Evolutionary conservation across 2,888 invertebrate species (phyloP), one percentile per base, ranked within the genome.

Genomic region (Deilephila porcellus): DNA sequence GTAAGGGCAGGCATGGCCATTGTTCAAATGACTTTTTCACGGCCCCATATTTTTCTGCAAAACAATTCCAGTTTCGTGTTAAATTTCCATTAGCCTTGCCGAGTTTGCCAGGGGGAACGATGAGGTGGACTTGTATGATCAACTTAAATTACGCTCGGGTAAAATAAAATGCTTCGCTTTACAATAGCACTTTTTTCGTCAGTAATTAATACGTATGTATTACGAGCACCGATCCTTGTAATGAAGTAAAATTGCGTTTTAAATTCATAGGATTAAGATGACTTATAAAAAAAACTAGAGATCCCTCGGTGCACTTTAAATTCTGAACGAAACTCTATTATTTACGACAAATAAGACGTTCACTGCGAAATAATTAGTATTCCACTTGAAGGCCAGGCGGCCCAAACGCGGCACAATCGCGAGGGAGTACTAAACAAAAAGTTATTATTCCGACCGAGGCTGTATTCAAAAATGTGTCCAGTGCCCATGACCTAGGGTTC

Each of bases 401-500:
- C 76, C 79, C 76, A 81, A 84, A 82, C 78, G 82, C 81, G 79
- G 80, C 76, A 82, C 78, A 83, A 84, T 82, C 78, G 81, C 78
- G 74, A 78, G 79, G 79, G 81, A 84, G 78, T 82, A 82, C 78
- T 82, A 82, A 74, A 82, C 77, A 77, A 83, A 80, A 85, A 85
- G 81, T 83, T 84, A 85, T 83, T 83, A 83, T 84, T 79, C 75
- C 78, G 67, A 77, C 70, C 76, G 75, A 77, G 76, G 78, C 78
- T 77, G 78, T 85, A 82, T 83, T 86, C 88, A 83, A 94, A 93
- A 92, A 92, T 91, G 86, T 87, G 89, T 91, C 88, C 91, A 93
- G 87, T 83, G 90, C 85, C 88, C 88, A 82, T 91, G 91, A 91
- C 89, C 89, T 92, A 93, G 91, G 91, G 93, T 92, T 93, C 91